These are phyloP conservation scores for Brachypterus glaber DNA, from an alignment of 2,888 invertebrate species.

Conservation along the genomic window DNA sequence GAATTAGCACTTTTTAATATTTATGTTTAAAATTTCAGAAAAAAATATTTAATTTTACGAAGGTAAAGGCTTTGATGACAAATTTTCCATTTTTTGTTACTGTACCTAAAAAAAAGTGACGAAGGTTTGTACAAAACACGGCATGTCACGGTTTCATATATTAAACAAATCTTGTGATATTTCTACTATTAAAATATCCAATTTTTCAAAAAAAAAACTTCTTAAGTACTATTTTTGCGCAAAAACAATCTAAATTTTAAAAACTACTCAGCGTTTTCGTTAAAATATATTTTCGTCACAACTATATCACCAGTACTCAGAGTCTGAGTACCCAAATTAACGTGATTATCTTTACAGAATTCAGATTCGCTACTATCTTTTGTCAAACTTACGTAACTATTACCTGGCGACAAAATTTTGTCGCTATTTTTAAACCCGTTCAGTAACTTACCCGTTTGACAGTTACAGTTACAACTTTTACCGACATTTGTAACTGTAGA, in stretches of 20 bases:
- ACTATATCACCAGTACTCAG: conserved; percentile 88
- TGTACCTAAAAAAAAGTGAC: background rate
- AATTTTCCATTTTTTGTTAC: background rate
- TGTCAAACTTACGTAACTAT: conserved; percentile 28
- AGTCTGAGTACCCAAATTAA: conserved; percentile 67
- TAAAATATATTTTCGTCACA: conserved; percentile 67
- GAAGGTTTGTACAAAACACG: too few species aligned
- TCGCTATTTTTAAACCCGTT: conserved; percentile 30
- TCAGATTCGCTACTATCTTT: conserved; percentile 36
- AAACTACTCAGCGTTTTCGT: conserved; percentile 32
- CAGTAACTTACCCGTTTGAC: conserved; percentile 38
- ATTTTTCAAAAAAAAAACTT: too few species aligned
- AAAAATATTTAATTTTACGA: background rate
- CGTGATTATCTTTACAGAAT: conserved; percentile 41
- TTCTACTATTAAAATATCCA: too few species aligned
- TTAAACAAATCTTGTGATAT: too few species aligned
- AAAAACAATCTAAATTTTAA: too few species aligned
- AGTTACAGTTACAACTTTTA: conserved; percentile 42
- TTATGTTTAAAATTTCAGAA: background rate
- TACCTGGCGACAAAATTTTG: conserved; percentile 34
- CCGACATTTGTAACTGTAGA: conserved; percentile 31
- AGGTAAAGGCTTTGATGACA: background rate
- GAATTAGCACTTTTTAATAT: conserved; percentile 47
- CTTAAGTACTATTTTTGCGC: too few species aligned
- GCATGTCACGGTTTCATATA: too few species aligned